Percentiles rank a stretch among this genome's conserved stretches.
Evolutionary conservation across 2,888 invertebrate genomes (phyloP).

Genomic region (Chironomus riparius): DNA sequence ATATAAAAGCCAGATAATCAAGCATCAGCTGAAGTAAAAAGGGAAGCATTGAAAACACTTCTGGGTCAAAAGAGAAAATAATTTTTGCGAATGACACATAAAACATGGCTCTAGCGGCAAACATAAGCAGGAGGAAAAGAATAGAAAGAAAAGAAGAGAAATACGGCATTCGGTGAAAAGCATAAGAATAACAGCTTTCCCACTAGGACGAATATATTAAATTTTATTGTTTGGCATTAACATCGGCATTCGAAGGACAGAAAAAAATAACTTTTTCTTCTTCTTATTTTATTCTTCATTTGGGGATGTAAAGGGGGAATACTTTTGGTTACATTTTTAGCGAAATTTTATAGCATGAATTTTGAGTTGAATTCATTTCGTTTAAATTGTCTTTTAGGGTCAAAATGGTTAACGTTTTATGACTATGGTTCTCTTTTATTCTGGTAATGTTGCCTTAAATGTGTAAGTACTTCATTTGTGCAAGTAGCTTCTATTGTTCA

Average conservation of each 20-base stretch:
- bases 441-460: too few species aligned
- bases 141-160: neutral
- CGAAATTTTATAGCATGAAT: too few species aligned
- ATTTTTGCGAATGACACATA: constrained; percentile 22
- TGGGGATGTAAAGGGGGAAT: neutral
- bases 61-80: constrained; percentile 16
- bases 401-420: too few species aligned
- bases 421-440: too few species aligned
- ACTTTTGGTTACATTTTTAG: constrained; percentile 15
- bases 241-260: neutral
- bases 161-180: neutral
- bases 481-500: too few species aligned
- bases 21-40: neutral
- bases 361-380: too few species aligned
- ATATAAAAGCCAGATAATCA: neutral
- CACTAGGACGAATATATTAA: constrained; percentile 24
- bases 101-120: constrained; percentile 8
- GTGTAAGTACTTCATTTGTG: too few species aligned
- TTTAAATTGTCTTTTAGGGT: too few species aligned
- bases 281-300: neutral
- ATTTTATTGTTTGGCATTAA: constrained; percentile 25
- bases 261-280: neutral
- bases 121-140: neutral
- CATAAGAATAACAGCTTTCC: constrained; percentile 5
- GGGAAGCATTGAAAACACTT: constrained; percentile 5